A percentile compares a stretch with the other conserved stretches of the same genome.
phyloP scores from a whole-genome alignment of 2,888 invertebrate genomes.

The Macrosoma leucophasiata region DNA sequence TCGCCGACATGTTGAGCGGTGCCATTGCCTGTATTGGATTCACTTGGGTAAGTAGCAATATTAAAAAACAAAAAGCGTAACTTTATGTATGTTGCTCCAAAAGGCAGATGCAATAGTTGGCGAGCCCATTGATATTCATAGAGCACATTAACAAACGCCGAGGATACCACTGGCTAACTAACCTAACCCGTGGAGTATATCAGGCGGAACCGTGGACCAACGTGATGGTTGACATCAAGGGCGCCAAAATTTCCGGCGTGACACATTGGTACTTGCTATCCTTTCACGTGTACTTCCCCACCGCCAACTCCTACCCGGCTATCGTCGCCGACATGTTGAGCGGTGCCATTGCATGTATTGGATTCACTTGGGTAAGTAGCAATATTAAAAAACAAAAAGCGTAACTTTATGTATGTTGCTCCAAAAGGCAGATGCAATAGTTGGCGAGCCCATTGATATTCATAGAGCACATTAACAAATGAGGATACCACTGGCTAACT shows the following conservation, averaged over 20 bases:
- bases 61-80: not conserved
- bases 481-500: no score
- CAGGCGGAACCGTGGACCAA: conserved; percentile 93
- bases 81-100: not conserved
- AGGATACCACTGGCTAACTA: no score
- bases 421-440: no score
- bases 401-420: not conserved
- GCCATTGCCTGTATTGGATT: conserved; percentile 98
- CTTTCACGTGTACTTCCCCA: conserved; percentile 97
- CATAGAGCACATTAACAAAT: no score
- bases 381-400: not conserved
- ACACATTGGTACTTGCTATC: conserved; percentile 98
- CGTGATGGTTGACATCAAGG: conserved; percentile 94
- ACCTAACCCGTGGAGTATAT: no score
- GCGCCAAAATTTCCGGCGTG: conserved; percentile 97
- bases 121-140: no score
- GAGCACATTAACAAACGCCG: no score
- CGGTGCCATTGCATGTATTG: conserved; percentile 95
- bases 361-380: conserved; percentile 94
- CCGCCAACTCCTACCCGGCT: conserved; percentile 94
- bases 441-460: no score
- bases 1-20: conserved; percentile 95
- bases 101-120: no score
- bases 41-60: conserved; percentile 92
- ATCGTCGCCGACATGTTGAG: conserved; percentile 97